phyloP scores from a whole-genome alignment of 1,140 invertebrate species.

The Centruroides vittatus region DNA sequence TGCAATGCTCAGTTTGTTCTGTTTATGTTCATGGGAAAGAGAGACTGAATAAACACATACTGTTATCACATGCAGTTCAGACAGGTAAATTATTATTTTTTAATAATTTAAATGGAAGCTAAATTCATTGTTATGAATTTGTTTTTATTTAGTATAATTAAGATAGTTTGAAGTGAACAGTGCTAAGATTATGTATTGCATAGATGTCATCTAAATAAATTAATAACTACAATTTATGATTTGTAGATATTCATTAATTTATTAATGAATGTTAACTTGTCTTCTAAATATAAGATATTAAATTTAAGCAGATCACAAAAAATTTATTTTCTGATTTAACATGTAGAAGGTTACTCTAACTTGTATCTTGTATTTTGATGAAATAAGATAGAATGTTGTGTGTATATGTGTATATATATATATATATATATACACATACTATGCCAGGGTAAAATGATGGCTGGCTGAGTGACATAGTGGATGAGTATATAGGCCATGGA shows the following conservation, averaged over 20 bases:
- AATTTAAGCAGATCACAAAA: too few species aligned
- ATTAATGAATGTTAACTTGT: not conserved
- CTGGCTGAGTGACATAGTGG: too few species aligned
- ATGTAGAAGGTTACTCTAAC: too few species aligned
- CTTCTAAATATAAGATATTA: too few species aligned
- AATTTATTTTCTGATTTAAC: too few species aligned
- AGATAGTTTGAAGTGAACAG: not conserved
- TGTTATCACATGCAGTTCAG: conserved; percentile 23
- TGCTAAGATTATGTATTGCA: not conserved
- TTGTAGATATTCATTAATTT: not conserved
- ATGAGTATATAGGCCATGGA: too few species aligned
- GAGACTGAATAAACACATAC: conserved; percentile 22
- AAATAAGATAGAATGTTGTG: too few species aligned
- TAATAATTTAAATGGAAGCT: not conserved
- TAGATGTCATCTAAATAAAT: not conserved
- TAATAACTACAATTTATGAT: not conserved
- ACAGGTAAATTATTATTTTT: conserved; percentile 13
- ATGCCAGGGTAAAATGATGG: too few species aligned
- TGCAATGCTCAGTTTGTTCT: conserved; percentile 22
- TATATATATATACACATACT: too few species aligned
- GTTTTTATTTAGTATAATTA: not conserved
- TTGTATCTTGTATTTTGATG: too few species aligned
- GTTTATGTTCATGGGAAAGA: conserved; percentile 22
- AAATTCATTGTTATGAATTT: not conserved
- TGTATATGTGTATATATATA: too few species aligned